phyloP scores from a whole-genome alignment of 2,797 vertebrate species.

The Lophotriccus pileatus region DNA sequence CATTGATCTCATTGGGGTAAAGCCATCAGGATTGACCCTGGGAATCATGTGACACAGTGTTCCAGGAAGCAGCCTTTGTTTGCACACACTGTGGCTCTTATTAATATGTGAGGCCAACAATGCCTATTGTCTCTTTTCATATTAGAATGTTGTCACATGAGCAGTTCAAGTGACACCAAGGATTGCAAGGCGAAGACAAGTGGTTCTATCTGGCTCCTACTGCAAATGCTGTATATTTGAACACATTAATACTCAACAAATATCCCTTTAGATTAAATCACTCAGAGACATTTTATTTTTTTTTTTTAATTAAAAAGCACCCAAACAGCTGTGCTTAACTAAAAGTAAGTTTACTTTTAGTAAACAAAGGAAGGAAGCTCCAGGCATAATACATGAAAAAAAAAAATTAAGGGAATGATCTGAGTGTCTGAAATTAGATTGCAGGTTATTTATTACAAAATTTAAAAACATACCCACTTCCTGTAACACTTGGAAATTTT shows the following conservation, averaged over 20 bases:
- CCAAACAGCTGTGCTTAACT: not conserved
- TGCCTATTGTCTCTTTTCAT: constrained; percentile 62
- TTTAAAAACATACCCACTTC: not conserved
- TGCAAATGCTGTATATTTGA: constrained; percentile 27
- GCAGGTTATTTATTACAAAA: not conserved
- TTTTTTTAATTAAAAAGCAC: not conserved
- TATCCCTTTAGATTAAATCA: constrained; percentile 22
- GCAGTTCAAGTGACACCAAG: constrained; percentile 59
- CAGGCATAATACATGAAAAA: not conserved
- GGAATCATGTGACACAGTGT: constrained; percentile 65
- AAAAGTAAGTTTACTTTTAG: not conserved
- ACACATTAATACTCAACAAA: constrained; percentile 49
- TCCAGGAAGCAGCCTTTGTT: constrained; percentile 73
- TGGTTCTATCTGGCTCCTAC: not conserved
- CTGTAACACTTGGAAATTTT: not conserved
- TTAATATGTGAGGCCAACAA: constrained; percentile 64
- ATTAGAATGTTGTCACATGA: constrained; percentile 64
- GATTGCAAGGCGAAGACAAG: constrained; percentile 63
- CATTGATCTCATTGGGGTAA: constrained; percentile 7
- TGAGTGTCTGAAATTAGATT: not conserved
- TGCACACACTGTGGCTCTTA: constrained; percentile 65
- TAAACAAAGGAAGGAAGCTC: not conserved
- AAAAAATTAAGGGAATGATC: not conserved
- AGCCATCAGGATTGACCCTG: constrained; percentile 38
- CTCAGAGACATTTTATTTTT: not conserved